These are phyloP conservation scores for Balanococcus diminutus DNA, from an alignment of 2,888 invertebrate species.

Conservation along the genomic window DNA sequence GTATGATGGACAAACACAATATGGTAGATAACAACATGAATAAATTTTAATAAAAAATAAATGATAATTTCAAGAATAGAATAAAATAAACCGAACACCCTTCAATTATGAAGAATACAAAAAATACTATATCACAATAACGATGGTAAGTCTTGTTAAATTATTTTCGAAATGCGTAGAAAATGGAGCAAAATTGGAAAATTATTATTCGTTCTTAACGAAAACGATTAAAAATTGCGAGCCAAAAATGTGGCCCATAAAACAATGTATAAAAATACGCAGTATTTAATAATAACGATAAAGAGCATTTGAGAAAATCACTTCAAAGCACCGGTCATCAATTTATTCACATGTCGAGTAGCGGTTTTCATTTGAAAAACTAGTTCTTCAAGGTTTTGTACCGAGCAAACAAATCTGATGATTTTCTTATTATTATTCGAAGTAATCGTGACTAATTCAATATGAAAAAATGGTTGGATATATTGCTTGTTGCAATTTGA, in stretches of 20 bases:
- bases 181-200: neutral
- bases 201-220: no score
- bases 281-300: neutral
- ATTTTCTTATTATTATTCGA: neutral
- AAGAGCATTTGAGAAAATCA: neutral
- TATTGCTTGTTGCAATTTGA: conserved; percentile 25
- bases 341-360: conserved; percentile 24
- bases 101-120: no score
- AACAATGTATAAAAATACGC: neutral
- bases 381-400: conserved; percentile 4
- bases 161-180: neutral
- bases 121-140: neutral
- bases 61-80: no score
- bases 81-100: no score
- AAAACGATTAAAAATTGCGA: no score
- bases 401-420: conserved; percentile 6
- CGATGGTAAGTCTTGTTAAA: neutral
- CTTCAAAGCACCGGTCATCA: neutral
- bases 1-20: no score
- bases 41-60: no score
- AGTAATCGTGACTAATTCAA: neutral
- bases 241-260: neutral
- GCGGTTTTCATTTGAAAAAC: conserved; percentile 7
- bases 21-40: no score
- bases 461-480: neutral